These are phyloP conservation scores for Cosmia trapezina DNA, from an alignment of 2,888 invertebrate species.

Conservation along the genomic window DNA sequence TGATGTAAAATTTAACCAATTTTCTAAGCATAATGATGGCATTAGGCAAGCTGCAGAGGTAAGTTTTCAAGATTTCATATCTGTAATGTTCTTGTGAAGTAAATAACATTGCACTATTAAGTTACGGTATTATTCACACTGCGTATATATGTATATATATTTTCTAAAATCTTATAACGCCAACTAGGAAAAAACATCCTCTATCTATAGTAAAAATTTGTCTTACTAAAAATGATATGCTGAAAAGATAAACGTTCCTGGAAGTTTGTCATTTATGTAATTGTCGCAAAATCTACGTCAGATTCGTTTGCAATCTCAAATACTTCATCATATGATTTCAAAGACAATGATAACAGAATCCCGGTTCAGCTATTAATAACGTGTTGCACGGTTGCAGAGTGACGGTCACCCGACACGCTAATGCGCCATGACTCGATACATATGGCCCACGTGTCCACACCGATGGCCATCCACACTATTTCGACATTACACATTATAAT, in stretches of 20 bases:
- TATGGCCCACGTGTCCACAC: conserved; percentile 83
- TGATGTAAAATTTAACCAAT: not conserved
- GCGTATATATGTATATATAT: not conserved
- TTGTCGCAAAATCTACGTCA: not conserved
- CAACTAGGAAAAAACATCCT: not conserved
- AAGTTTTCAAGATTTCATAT: not conserved
- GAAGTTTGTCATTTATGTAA: not conserved
- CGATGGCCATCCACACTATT: conserved; percentile 58
- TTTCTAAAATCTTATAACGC: no score
- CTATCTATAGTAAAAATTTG: not conserved
- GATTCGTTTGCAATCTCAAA: not conserved
- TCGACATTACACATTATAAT: conserved; percentile 54
- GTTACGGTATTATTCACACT: not conserved
- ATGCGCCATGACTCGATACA: conserved; percentile 88
- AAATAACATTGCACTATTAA: not conserved
- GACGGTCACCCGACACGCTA: conserved; percentile 87
- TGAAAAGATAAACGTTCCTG: not conserved
- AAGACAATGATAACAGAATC: conserved; percentile 61
- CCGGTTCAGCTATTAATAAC: conserved; percentile 78
- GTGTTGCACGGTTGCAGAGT: conserved; percentile 73
- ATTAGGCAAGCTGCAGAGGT: not conserved
- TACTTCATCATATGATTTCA: conserved; percentile 17
- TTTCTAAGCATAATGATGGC: not conserved
- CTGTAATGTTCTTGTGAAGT: not conserved
- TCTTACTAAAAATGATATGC: no score